phyloP scores from a whole-genome alignment of 2,113 vertebrate genomes.

The Hippopotamus amphibius region DNA sequence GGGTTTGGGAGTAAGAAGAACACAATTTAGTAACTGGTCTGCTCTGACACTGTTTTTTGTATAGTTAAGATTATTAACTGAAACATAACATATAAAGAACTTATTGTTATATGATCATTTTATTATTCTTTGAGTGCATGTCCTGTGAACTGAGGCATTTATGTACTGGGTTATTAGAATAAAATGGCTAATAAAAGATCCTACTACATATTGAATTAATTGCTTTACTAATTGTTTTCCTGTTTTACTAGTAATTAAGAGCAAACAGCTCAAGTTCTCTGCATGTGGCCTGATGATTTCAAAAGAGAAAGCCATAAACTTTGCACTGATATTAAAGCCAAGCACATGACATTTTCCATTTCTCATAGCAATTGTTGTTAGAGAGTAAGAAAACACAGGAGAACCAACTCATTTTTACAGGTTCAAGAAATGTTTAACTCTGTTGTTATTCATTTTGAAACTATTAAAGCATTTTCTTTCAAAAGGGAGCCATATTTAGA shows the following conservation, averaged over 20 bases:
- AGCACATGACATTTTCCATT: conserved; percentile 34
- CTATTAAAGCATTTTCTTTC: conserved; percentile 21
- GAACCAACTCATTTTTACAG: neutral
- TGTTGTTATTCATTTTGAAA: conserved; percentile 4
- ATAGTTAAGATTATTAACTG: neutral
- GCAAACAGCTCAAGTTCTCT: conserved; percentile 46
- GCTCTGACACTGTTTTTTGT: neutral
- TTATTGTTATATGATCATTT: conserved; percentile 31
- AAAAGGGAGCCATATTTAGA: neutral
- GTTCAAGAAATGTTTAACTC: conserved; percentile 2
- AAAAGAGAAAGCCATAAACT: conserved; percentile 60
- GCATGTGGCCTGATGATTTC: conserved; percentile 58
- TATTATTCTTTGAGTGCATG: conserved; percentile 42
- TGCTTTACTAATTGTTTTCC: conserved; percentile 63
- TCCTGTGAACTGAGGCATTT: conserved; percentile 35
- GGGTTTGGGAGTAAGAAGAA: neutral
- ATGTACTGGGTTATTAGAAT: neutral
- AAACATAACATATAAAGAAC: neutral
- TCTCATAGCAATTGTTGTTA: conserved; percentile 34
- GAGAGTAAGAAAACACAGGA: conserved; percentile 32
- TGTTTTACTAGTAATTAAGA: conserved; percentile 71
- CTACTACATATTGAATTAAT: conserved; percentile 35
- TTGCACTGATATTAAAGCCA: conserved; percentile 71
- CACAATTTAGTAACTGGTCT: neutral
- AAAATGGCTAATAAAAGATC: conserved; percentile 60